A percentile compares a stretch with the other conserved stretches of the same genome.
phyloP scores from a whole-genome alignment of 2,888 invertebrate genomes.

The Tetragonula carbonaria region DNA sequence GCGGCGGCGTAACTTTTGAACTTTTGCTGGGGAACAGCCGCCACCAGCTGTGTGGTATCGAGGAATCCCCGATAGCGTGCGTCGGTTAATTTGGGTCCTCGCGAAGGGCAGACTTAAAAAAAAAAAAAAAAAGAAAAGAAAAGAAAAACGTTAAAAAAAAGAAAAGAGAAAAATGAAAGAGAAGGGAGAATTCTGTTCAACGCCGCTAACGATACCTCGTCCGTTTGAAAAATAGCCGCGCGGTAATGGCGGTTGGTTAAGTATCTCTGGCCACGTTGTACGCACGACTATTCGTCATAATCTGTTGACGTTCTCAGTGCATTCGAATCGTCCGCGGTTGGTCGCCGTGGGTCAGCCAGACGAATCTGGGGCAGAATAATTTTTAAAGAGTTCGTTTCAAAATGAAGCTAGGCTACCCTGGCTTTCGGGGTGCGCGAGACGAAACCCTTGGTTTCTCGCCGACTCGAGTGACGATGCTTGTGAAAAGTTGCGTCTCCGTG shows the following conservation, averaged over 20 bases:
- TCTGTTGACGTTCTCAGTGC: constrained; percentile 45
- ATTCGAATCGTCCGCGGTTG: not conserved
- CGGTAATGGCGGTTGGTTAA: constrained; percentile 59
- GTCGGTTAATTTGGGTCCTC: constrained; percentile 53
- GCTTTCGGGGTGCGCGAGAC: not conserved
- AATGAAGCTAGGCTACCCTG: not conserved
- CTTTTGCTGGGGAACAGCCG: not conserved
- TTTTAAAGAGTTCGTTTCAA: not conserved
- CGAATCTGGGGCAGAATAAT: not conserved
- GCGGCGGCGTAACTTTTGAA: constrained; percentile 37
- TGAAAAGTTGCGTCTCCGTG: constrained; percentile 25
- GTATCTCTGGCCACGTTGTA: constrained; percentile 43
- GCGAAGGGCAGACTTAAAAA: not conserved
- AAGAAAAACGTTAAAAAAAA: not conserved
- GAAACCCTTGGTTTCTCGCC: not conserved
- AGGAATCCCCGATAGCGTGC: constrained; percentile 38
- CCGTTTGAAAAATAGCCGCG: constrained; percentile 62
- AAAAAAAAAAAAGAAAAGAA: not conserved
- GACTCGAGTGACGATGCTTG: not conserved
- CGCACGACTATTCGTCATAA: constrained; percentile 64
- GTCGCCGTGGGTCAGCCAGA: constrained; percentile 8
- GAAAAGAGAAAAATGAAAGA: too few species aligned
- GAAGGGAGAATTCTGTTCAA: constrained; percentile 23
- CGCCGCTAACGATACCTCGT: constrained; percentile 62
- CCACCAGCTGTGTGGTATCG: constrained; percentile 29